phyloP scores from a whole-genome alignment of 2,888 invertebrate genomes.

The Vesta saturnalis region DNA sequence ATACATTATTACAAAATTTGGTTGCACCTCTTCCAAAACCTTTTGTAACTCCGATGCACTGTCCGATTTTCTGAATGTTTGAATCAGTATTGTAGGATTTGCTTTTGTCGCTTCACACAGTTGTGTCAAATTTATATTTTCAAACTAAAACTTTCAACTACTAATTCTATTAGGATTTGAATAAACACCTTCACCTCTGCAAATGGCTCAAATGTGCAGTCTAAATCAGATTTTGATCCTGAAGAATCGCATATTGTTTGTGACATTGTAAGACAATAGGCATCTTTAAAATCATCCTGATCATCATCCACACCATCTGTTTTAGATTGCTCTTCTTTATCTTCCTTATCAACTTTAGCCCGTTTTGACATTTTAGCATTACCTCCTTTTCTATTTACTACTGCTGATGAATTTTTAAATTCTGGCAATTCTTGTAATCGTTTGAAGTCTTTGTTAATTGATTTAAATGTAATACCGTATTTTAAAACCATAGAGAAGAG shows the following conservation, averaged over 20 bases:
- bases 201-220: constrained; percentile 69
- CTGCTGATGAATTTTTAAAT: constrained; percentile 9
- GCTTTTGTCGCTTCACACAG: constrained; percentile 65
- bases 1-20: constrained; percentile 89
- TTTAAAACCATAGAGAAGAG: constrained; percentile 71
- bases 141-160: constrained; percentile 64
- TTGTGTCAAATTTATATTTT: constrained; percentile 73
- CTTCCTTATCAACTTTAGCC: constrained; percentile 38
- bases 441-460: constrained; percentile 65
- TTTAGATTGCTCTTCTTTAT: constrained; percentile 37
- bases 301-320: constrained; percentile 58
- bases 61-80: constrained; percentile 80
- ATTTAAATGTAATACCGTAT: constrained; percentile 68
- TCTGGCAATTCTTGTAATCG: constrained; percentile 51
- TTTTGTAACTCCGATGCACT: constrained; percentile 77
- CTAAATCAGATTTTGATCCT: constrained; percentile 47
- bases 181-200: constrained; percentile 65
- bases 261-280: constrained; percentile 77
- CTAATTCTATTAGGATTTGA: too few species aligned
- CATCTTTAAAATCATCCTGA: constrained; percentile 66
- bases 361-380: constrained; percentile 23
- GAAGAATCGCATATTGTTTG: constrained; percentile 59
- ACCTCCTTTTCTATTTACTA: neutral
- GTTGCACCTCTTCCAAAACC: constrained; percentile 73
- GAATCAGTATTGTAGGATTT: constrained; percentile 75